These are phyloP conservation scores for Petrolisthes cinctipes DNA, from an alignment of 2,888 invertebrate species.

Conservation along the genomic window DNA sequence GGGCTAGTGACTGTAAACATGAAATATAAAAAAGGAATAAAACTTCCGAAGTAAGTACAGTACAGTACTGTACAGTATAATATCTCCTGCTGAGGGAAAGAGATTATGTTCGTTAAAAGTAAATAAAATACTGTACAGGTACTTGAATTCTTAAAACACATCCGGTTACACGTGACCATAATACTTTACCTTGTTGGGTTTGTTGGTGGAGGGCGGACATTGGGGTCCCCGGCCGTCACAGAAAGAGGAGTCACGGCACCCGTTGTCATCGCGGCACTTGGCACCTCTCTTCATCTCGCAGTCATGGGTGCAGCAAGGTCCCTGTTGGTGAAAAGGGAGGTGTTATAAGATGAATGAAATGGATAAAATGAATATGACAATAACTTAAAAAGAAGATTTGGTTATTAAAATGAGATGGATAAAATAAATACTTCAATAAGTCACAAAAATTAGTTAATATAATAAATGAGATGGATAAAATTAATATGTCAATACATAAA, in stretches of 20 bases:
- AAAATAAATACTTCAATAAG: no score
- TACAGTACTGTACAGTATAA: no score
- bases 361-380: no score
- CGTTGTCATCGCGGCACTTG: slow-evolving; percentile 92
- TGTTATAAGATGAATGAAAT: not conserved
- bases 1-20: slow-evolving; percentile 4
- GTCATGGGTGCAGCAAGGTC: slow-evolving; percentile 92
- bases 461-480: no score
- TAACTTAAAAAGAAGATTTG: no score
- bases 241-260: slow-evolving; percentile 91
- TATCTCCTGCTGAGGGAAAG: no score
- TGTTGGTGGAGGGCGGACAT: slow-evolving; percentile 92
- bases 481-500: no score
- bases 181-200: slow-evolving; percentile 79
- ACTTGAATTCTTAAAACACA: not conserved
- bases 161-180: not conserved
- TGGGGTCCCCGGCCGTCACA: slow-evolving; percentile 90
- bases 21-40: not conserved
- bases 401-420: not conserved
- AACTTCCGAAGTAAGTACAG: no score
- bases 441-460: no score
- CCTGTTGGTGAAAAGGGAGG: slow-evolving; percentile 73
- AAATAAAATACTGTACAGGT: not conserved
- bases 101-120: not conserved
- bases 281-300: slow-evolving; percentile 88